Evolutionary conservation across 1,140 invertebrate species (phyloP).

Genomic region (Akabosia matsudoensis): DNA sequence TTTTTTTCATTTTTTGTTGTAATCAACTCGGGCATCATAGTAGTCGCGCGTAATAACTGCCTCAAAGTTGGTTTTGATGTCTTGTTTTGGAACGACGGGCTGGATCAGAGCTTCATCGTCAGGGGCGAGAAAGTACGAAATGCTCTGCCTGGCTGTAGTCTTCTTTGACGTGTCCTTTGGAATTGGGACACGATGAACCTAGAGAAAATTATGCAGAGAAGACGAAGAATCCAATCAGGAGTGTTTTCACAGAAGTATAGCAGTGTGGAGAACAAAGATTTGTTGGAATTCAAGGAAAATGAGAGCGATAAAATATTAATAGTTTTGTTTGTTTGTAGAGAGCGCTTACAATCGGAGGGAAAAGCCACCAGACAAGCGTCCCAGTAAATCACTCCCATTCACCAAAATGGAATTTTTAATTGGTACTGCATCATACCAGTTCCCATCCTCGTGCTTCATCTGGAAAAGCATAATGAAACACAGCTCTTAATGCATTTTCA

Average conservation of each 20-base stretch:
- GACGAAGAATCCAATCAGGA: neutral
- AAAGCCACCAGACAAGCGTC: constrained; percentile 51
- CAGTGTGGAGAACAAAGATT: neutral
- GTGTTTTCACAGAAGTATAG: neutral
- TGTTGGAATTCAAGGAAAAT: no score
- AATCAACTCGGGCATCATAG: constrained; percentile 29
- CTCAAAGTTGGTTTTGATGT: constrained; percentile 32
- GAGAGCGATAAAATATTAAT: neutral
- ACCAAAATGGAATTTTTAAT: constrained; percentile 52
- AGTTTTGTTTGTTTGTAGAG: no score
- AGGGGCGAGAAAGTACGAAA: constrained; percentile 52
- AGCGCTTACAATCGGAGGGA: constrained; percentile 50
- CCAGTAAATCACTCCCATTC: constrained; percentile 53
- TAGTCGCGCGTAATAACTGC: constrained; percentile 22
- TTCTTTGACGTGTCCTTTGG: constrained; percentile 44
- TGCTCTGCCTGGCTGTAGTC: constrained; percentile 45
- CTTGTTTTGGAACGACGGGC: constrained; percentile 47
- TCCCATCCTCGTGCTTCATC: constrained; percentile 43
- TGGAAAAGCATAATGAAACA: no score
- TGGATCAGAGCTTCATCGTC: constrained; percentile 48
- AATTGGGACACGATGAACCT: constrained; percentile 50
- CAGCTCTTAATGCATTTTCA: no score
- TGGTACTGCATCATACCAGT: constrained; percentile 50
- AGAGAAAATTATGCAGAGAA: constrained; percentile 23
- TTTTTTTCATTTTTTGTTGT: constrained; percentile 27